Base-by-base conservation (phyloP, 2,113 vertebrate species). In the Phyllostomus hastatus region DNA sequence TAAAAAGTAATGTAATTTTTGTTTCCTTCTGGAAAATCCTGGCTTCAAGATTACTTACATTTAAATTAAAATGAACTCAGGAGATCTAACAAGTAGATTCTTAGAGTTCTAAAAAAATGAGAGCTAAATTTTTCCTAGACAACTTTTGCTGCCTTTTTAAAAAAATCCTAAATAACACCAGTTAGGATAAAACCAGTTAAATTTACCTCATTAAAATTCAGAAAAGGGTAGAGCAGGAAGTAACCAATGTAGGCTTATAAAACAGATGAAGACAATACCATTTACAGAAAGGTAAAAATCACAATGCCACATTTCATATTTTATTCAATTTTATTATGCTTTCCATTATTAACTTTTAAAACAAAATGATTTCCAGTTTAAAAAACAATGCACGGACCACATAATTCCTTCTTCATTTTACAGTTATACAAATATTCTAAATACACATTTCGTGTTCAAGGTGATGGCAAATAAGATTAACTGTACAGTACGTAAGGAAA, bases 381-480 rank as follows among this genome's bases (percentile, higher is more conserved):
- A 99, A 99, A 99, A 99, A 99, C 99, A 98, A 99, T 98, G 98
- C 98, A 99, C 98, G 98, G 98, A 99, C 98, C 98, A 99, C 99
- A 99, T 99, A 98, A 97, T 98, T 98, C 97, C 98, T 99, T 97
- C 98, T 98, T 98, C 93, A 98, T 98, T 99, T 98, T 99, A 99
- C 99, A 99, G 98, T 99, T 99, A 98, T 99, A 99, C 99, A 99
- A 99, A 99, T 99, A 98, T 98, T 98, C 98, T 99, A 99, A 98
- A 98, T 99, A 99, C 99, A 99, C 98, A 98, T 99, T 98, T 98
- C 99, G 98, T 99, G 97, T 98, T 96, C 97, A 97, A 98, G 98
- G 98, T 98, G 97, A 97, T 98, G 98, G 98, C 98, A 98, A 99
- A 98, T 97, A 99, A 98, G 98, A 98, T 98, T 97, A 98, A 98